Evolutionary conservation across 2,113 vertebrate species (phyloP).

Genomic region (Madoqua kirkii): DNA sequence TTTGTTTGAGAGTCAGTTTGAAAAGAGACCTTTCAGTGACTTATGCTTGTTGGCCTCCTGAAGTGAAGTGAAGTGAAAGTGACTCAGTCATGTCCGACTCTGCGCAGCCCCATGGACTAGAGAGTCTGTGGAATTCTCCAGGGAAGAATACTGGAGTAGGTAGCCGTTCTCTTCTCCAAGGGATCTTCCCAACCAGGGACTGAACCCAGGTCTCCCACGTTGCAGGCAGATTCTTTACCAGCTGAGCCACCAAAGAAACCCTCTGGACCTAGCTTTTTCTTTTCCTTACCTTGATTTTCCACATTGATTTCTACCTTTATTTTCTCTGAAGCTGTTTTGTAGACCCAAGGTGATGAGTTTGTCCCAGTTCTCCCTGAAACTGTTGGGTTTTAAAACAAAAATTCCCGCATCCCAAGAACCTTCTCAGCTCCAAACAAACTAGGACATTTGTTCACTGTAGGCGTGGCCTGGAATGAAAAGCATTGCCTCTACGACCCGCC

Average conservation of each 20-base stretch:
- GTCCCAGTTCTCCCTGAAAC: fast-evolving
- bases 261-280: background rate
- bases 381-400: slow-evolving; percentile 2
- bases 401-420: background rate
- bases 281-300: background rate
- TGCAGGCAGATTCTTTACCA: background rate
- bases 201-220: background rate
- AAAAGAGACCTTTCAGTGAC: background rate
- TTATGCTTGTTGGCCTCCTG: background rate
- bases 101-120: background rate
- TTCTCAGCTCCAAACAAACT: background rate
- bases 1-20: background rate
- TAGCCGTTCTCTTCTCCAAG: background rate
- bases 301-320: background rate
- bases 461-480: background rate
- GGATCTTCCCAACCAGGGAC: background rate
- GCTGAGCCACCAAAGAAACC: background rate
- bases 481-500: background rate
- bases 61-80: background rate
- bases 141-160: background rate
- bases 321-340: background rate
- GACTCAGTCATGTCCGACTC: background rate
- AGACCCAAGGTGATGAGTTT: background rate
- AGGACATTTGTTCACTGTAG: background rate
- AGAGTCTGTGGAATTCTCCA: background rate